Conservation (phyloP, 2,888 invertebrate species). For the Heliconius cydno region DNA sequence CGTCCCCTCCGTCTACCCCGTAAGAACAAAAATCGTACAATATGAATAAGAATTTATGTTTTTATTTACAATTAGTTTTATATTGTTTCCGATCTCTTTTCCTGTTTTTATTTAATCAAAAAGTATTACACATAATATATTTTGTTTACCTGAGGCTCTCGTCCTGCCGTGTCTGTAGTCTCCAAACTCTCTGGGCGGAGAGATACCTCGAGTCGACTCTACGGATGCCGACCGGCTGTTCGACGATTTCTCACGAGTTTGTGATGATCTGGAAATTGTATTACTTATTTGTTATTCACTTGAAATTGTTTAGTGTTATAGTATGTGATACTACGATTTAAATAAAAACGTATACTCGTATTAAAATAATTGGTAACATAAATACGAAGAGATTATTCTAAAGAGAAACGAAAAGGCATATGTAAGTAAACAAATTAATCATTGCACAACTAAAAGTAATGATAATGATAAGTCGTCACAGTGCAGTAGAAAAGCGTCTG, state of each 20-base stretch:
- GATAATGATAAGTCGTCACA: background rate
- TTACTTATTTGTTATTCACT: background rate
- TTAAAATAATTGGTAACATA: background rate
- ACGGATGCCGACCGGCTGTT: slow-evolving; percentile 81
- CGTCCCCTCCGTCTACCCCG: no score
- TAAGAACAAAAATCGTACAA: background rate
- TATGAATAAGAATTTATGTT: background rate
- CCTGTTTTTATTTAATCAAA: background rate
- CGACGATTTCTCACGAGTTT: slow-evolving; percentile 87
- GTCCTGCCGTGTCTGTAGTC: slow-evolving; percentile 67
- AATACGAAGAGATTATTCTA: background rate
- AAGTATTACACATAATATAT: background rate
- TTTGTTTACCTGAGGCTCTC: slow-evolving; percentile 73
- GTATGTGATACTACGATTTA: background rate
- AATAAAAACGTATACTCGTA: no score
- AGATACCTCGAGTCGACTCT: slow-evolving; percentile 76
- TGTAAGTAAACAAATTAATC: background rate
- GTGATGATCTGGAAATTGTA: slow-evolving; percentile 71
- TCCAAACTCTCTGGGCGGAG: slow-evolving; percentile 71
- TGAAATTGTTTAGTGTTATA: background rate
- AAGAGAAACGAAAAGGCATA: background rate
- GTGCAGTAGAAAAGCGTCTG: background rate
- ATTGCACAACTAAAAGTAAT: background rate
- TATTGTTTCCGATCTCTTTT: background rate
- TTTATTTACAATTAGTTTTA: background rate